A percentile compares a stretch with the other conserved stretches of the same genome.
phyloP scores from a whole-genome alignment of 2,113 vertebrate species.

The Clupea harengus region DNA sequence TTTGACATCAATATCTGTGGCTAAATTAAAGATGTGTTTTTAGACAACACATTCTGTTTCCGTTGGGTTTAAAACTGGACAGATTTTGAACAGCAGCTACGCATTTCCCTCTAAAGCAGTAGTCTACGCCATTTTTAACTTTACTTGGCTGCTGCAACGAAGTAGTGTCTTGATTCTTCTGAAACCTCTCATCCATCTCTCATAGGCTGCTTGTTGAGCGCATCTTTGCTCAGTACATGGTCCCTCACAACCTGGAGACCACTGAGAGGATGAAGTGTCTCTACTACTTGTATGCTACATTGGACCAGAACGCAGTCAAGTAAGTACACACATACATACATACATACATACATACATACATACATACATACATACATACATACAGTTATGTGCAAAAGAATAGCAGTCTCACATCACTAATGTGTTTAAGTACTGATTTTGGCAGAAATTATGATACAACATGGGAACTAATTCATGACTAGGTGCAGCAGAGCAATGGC shows the following conservation, averaged over 20 bases:
- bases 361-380: too few relatives aligned
- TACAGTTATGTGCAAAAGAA: too few relatives aligned
- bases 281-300: conserved; percentile 93
- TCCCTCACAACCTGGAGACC: conserved; percentile 94
- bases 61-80: neutral
- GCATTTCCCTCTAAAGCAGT: too few relatives aligned
- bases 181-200: neutral
- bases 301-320: conserved; percentile 96
- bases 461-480: too few relatives aligned
- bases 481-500: too few relatives aligned
- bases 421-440: too few relatives aligned
- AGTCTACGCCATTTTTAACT: too few relatives aligned
- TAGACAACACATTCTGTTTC: too few relatives aligned
- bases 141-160: neutral
- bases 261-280: conserved; percentile 95
- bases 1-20: too few relatives aligned
- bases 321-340: conserved; percentile 62
- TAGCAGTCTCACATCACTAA: too few relatives aligned
- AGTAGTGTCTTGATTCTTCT: neutral
- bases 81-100: neutral
- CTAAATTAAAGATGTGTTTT: too few relatives aligned
- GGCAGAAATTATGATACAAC: too few relatives aligned
- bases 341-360: neutral
- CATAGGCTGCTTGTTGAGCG: conserved; percentile 91
- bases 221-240: conserved; percentile 97